phyloP scores from a whole-genome alignment of 2,113 vertebrate genomes.

The Isurus oxyrinchus region DNA sequence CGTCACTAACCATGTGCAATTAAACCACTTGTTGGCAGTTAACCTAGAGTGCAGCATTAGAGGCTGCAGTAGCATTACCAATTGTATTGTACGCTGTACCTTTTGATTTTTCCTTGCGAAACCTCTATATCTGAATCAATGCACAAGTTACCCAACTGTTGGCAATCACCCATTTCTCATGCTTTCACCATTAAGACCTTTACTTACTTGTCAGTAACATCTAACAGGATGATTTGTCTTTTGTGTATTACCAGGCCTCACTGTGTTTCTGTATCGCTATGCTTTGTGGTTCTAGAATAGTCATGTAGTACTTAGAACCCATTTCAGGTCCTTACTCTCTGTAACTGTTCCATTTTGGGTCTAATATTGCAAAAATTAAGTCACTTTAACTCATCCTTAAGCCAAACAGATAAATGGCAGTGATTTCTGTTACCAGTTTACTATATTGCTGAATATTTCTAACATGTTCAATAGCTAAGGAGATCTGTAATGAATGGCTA shows the following conservation, averaged over 20 bases:
- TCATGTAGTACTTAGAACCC: not conserved
- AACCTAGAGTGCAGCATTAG: conserved; percentile 49
- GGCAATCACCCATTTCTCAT: conserved; percentile 55
- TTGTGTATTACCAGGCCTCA: conserved; percentile 59
- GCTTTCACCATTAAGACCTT: conserved; percentile 49
- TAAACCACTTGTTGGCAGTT: conserved; percentile 47
- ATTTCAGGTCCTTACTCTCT: not conserved
- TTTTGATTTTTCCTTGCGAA: conserved; percentile 42
- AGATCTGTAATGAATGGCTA: not conserved
- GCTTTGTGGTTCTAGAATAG: conserved; percentile 14
- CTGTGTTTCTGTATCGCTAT: conserved; percentile 51
- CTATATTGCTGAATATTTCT: not conserved
- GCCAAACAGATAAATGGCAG: not conserved
- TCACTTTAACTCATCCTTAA: not conserved
- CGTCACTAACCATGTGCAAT: conserved; percentile 50
- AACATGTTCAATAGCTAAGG: not conserved
- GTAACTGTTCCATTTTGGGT: not conserved
- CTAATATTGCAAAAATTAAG: not conserved
- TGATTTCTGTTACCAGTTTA: not conserved
- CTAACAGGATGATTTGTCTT: conserved; percentile 54
- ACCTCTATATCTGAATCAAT: conserved; percentile 59
- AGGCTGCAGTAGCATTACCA: conserved; percentile 43
- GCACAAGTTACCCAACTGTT: conserved; percentile 69
- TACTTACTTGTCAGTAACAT: conserved; percentile 44
- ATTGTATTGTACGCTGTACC: conserved; percentile 45